Evolutionary conservation across 2,797 vertebrate genomes (phyloP).

Genomic region (Spinus olivaceus): DNA sequence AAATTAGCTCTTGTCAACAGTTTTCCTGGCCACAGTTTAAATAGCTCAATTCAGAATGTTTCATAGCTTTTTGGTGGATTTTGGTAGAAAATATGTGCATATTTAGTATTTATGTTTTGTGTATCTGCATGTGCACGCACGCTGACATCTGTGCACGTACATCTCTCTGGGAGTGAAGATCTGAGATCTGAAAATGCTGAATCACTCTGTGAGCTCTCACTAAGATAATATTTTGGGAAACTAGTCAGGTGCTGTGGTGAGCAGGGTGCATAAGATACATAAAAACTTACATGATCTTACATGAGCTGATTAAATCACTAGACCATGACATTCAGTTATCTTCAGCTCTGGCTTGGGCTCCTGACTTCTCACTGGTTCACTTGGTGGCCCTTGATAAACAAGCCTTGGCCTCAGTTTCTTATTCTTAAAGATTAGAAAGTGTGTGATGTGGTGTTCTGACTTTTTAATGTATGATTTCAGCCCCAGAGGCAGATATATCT

Average conservation of each 20-base stretch:
- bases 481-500: neutral
- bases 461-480: neutral
- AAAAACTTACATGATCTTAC: neutral
- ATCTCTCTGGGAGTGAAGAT: neutral
- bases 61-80: neutral
- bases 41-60: neutral
- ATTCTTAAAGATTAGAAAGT: neutral
- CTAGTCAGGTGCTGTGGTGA: neutral
- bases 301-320: neutral
- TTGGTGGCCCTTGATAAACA: neutral
- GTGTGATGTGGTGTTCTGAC: neutral
- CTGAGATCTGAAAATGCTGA: neutral
- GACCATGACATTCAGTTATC: neutral
- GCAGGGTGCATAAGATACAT: neutral
- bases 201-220: neutral
- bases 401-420: neutral
- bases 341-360: neutral
- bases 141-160: neutral
- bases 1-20: conserved; percentile 19
- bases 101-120: rapidly evolving
- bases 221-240: neutral
- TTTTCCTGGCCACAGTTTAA: neutral
- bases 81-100: neutral
- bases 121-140: neutral
- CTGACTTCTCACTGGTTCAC: neutral